Base-by-base conservation (phyloP, 2,888 invertebrate genomes). In the Actias luna region DNA sequence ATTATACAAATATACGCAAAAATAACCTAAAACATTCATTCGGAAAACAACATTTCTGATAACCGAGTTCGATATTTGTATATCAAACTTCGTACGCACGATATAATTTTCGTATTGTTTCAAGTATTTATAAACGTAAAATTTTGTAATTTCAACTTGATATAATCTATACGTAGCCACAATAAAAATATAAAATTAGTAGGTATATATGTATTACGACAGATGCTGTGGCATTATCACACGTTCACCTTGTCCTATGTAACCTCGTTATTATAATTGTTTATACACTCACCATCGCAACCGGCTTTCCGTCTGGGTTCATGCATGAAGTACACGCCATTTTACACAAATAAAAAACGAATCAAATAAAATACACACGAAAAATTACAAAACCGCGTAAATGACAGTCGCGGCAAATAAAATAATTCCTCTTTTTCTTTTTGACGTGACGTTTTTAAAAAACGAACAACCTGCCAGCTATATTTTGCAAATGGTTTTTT, bases 281-380 rank as follows among this genome's bases (percentile, higher is more conserved):
- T 42, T 1, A 5, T 29, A 33, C 64, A 79, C 87, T 82, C 70
- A 87, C 88, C 84, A 83, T 86, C 79, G 80, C 85, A 33, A 81
- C 75, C 1, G 80, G 73, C 69, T 82, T 85, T 57, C 74, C 77
- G 0, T 82, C 82, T 33, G 77, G 73, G 65, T 77, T 77, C 70
- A 81, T 65, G 71, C 89, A 89, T 58, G 82, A 67, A 12, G 84
- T 72, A 65, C 89, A 89, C 76, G 87, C 81, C 89, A 89, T 89
- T 70, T 65, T 65, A 66, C 64, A 61, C 64, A 66, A 68, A 50
- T 2, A 60, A 63, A 67, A 64, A 50, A 68, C 5, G 62, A 18
- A 64, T 52, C 62, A 62, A 63, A 63, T 64, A 70, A 70, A 65
- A 67, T 68, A 63, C 50, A 35, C 29, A 64, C 29, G n/a, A 57